Evolutionary conservation across 2,888 invertebrate genomes (phyloP).

Genomic region (Acanthosepion esculentum): DNA sequence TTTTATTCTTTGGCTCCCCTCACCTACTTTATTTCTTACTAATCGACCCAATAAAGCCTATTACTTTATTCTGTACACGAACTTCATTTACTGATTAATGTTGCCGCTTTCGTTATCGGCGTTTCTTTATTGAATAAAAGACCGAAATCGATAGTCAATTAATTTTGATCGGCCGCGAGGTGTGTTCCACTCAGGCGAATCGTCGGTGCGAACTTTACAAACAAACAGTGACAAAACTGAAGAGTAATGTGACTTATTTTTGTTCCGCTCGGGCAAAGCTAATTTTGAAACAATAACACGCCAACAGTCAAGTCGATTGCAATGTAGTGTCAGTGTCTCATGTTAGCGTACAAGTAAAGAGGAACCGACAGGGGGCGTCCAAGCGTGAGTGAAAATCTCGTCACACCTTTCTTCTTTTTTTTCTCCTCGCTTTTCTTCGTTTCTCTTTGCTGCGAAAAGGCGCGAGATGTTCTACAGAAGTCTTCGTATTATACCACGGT

Average conservation of each 20-base stretch:
- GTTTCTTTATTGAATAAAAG: not conserved
- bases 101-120: not conserved
- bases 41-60: not conserved
- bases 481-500: not conserved
- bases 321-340: not conserved
- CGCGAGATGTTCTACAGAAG: not conserved
- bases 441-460: not conserved
- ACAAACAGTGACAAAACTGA: not conserved
- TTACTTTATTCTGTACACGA: constrained; percentile 8
- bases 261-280: constrained; percentile 2
- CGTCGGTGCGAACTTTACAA: not conserved
- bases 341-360: constrained; percentile 18
- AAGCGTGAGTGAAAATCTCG: not conserved
- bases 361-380: not conserved
- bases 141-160: constrained; percentile 33
- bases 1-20: not conserved
- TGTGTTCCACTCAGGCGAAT: not conserved
- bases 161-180: not conserved
- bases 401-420: not conserved
- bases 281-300: constrained; percentile 33
- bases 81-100: not conserved
- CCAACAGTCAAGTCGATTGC: constrained; percentile 33
- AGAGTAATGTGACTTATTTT: not conserved
- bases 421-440: not conserved
- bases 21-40: not conserved